Evolutionary conservation across 2,113 vertebrate species (phyloP).

Genomic region (Hymenochirus boettgeri): DNA sequence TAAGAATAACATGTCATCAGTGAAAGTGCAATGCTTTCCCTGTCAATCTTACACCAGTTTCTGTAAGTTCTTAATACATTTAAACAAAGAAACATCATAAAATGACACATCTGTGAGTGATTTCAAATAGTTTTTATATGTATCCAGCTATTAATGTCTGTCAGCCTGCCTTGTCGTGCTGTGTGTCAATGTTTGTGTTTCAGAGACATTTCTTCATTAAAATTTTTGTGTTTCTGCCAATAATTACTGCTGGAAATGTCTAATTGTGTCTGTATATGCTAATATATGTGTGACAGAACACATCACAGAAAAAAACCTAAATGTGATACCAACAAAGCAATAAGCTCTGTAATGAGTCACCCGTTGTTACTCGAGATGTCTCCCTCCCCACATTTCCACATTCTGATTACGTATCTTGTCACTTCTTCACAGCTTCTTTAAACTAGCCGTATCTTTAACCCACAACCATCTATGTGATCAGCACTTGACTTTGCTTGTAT

Average conservation of each 20-base stretch:
- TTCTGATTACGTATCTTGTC: background rate
- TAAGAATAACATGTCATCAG: no score
- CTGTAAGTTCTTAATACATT: no score
- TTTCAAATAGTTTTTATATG: background rate
- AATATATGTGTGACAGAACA: slow-evolving; percentile 3
- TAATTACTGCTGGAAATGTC: background rate
- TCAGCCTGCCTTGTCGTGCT: background rate
- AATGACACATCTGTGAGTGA: background rate
- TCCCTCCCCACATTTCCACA: background rate
- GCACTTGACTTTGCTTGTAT: no score
- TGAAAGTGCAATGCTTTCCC: no score
- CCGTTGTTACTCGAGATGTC: background rate
- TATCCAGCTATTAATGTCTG: background rate
- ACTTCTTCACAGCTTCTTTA: background rate
- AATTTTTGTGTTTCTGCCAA: background rate
- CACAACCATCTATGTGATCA: no score
- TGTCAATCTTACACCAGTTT: no score
- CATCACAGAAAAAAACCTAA: background rate
- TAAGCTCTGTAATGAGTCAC: background rate
- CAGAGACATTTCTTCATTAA: background rate
- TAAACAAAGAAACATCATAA: no score
- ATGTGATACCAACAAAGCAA: slow-evolving; percentile 1
- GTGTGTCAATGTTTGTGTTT: background rate
- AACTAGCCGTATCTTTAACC: no score
- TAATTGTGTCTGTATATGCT: background rate